phyloP scores from a whole-genome alignment of 1,140 invertebrate genomes.

The Drosophila oshimai region DNA sequence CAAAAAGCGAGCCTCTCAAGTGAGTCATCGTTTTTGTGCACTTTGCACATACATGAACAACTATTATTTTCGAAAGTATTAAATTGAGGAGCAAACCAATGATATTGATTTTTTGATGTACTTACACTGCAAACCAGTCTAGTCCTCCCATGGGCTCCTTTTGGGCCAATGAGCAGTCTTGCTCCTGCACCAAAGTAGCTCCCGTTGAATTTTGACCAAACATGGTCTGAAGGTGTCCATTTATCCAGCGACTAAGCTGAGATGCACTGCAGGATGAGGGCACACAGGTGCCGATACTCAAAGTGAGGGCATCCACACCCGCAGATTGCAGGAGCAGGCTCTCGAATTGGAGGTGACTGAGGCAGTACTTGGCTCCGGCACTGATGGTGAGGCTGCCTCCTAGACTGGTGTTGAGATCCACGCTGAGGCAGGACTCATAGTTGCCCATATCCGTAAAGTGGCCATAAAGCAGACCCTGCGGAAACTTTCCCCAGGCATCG shows the following conservation, averaged over 20 bases:
- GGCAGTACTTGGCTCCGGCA: slow-evolving; percentile 52
- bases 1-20: too few species aligned
- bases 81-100: too few species aligned
- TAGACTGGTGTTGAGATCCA: not conserved
- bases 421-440: slow-evolving; percentile 60
- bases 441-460: slow-evolving; percentile 69
- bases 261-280: slow-evolving; percentile 42
- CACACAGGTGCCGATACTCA: slow-evolving; percentile 59
- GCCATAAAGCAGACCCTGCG: slow-evolving; percentile 71
- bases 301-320: not conserved
- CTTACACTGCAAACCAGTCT: slow-evolving; percentile 71
- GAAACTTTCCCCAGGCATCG: slow-evolving; percentile 76
- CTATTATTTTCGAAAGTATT: too few species aligned
- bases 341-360: slow-evolving; percentile 46
- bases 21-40: too few species aligned
- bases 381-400: not conserved
- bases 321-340: slow-evolving; percentile 1
- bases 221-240: slow-evolving; percentile 19
- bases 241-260: slow-evolving; percentile 44
- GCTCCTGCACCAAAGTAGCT: slow-evolving; percentile 34
- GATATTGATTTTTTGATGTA: too few species aligned
- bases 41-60: too few species aligned
- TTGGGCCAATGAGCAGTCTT: slow-evolving; percentile 20
- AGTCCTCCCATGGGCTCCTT: slow-evolving; percentile 22
- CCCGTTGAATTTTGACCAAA: slow-evolving; percentile 9